These are phyloP conservation scores for Cherax destructor DNA, from an alignment of 1,140 invertebrate genomes.

Conservation along the genomic window DNA sequence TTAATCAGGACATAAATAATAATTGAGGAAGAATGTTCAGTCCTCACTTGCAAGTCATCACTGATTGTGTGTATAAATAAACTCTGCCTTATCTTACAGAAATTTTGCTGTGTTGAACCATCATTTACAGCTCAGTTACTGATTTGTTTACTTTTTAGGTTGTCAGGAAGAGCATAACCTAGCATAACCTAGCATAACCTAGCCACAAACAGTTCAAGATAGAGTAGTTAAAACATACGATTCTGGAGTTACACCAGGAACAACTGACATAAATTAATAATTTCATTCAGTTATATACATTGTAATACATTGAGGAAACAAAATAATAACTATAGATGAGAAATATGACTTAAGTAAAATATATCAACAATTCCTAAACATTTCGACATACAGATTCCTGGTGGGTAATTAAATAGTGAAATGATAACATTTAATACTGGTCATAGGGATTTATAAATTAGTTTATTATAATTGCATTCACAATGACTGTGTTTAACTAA, in stretches of 20 bases:
- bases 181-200: conserved; percentile 21
- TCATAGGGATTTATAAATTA: conserved; percentile 20
- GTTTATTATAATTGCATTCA: conserved; percentile 21
- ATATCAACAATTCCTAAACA: not conserved
- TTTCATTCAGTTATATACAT: not conserved
- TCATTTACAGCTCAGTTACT: conserved; percentile 38
- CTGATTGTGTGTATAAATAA: not conserved
- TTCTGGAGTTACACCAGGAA: not conserved
- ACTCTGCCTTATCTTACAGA: not conserved
- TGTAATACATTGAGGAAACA: not conserved
- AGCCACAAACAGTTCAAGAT: conserved; percentile 25
- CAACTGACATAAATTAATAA: not conserved
- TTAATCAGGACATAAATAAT: too few species aligned
- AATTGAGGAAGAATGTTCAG: too few species aligned
- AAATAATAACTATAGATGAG: not conserved
- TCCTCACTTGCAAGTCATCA: too few species aligned
- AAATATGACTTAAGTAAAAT: not conserved
- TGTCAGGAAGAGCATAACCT: conserved; percentile 15
- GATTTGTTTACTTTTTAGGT: conserved; percentile 12
- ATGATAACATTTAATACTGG: conserved; percentile 47
- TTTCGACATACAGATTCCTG: not conserved
- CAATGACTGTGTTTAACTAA: conserved; percentile 49
- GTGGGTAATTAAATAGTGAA: not conserved
- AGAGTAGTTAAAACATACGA: not conserved
- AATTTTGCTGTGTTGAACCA: conserved; percentile 3